These are phyloP conservation scores for Ernsta delagoae DNA, from an alignment of 2,888 invertebrate species.

Conservation along the genomic window DNA sequence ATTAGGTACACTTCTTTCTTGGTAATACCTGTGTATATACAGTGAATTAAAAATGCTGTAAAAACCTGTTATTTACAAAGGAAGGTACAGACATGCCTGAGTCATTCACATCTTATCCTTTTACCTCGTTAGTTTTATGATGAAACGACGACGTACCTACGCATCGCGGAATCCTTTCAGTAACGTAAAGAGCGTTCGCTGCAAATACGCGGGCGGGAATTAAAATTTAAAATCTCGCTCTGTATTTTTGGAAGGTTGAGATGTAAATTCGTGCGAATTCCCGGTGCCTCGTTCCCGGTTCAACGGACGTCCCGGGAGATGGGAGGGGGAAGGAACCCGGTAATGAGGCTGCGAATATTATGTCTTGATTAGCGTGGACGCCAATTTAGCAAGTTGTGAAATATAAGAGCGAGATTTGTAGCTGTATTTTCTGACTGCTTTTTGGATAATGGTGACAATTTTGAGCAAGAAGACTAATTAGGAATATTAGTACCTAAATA, in stretches of 20 bases:
- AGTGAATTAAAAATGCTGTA: too few species aligned
- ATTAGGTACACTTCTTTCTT: too few species aligned
- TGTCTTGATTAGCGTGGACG: constrained; percentile 19
- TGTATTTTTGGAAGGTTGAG: constrained; percentile 13
- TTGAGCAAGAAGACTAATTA: too few species aligned
- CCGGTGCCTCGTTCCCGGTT: constrained; percentile 13
- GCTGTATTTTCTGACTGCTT: not conserved
- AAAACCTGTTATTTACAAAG: too few species aligned
- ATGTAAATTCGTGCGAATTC: constrained; percentile 26
- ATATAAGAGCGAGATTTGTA: not conserved
- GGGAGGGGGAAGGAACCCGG: not conserved
- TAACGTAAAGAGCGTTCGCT: constrained; percentile 6
- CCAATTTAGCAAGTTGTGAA: not conserved
- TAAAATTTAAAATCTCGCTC: constrained; percentile 30
- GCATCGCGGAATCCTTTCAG: constrained; percentile 12
- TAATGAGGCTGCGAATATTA: constrained; percentile 29
- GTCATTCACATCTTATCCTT: not conserved
- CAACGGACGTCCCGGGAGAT: constrained; percentile 29
- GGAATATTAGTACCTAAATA: too few species aligned
- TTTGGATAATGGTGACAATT: too few species aligned
- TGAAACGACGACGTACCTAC: constrained; percentile 13
- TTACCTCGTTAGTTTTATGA: not conserved
- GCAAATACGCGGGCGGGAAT: constrained; percentile 1
- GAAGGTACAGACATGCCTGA: not conserved
- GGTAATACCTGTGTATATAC: too few species aligned